Percentiles rank a stretch among this genome's conserved stretches.
Evolutionary conservation across 2,797 vertebrate genomes (phyloP).

Genomic region (Philypnodon macrostomus): DNA sequence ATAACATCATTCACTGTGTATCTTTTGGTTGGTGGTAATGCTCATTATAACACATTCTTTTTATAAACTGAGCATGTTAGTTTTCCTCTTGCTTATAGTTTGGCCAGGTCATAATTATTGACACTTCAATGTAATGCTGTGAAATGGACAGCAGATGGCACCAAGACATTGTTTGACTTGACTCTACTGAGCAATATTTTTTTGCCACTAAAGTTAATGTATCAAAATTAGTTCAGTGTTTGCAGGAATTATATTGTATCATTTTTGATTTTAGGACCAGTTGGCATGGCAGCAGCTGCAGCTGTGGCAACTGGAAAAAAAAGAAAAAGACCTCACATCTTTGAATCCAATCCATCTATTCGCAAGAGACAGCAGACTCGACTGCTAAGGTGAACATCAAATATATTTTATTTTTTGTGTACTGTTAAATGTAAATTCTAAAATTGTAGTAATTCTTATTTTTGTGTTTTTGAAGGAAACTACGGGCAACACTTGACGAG

Average conservation of each 20-base stretch:
- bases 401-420: neutral
- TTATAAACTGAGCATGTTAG: too few species aligned
- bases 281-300: constrained; percentile 96
- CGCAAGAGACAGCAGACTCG: constrained; percentile 97
- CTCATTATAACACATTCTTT: too few species aligned
- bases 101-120: neutral
- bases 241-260: neutral
- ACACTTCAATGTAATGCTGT: constrained; percentile 16
- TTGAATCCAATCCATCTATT: constrained; percentile 97
- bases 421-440: too few species aligned
- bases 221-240: neutral
- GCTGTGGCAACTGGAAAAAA: constrained; percentile 98
- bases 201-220: neutral
- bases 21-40: too few species aligned
- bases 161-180: constrained; percentile 2
- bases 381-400: constrained; percentile 85
- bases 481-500: constrained; percentile 93
- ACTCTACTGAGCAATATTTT: neutral
- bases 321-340: constrained; percentile 94
- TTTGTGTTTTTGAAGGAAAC: constrained; percentile 79
- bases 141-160: constrained; percentile 52
- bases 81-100: too few species aligned
- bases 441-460: neutral
- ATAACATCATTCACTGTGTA: too few species aligned
- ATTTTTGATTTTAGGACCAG: constrained; percentile 88